Conservation (phyloP, 2,888 invertebrate genomes). For the Thymelicus sylvestris region DNA sequence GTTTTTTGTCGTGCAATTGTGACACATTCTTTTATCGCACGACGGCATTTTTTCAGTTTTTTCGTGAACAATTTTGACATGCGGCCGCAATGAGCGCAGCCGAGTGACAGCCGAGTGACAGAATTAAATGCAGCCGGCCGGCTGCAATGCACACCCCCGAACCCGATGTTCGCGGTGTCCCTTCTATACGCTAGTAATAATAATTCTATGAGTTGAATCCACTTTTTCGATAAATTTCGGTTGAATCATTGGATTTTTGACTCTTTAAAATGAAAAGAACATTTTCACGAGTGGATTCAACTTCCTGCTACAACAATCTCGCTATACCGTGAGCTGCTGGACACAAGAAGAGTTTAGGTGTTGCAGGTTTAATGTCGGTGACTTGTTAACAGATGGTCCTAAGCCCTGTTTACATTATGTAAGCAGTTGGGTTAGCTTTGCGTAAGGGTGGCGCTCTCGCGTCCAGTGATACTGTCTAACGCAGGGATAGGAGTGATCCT, state of each 20-base stretch:
- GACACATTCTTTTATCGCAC: no score
- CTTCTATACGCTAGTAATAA: no score
- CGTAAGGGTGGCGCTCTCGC: slow-evolving; percentile 45
- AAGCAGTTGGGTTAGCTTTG: slow-evolving; percentile 2
- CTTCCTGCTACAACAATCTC: slow-evolving; percentile 5
- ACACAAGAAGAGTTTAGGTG: not conserved
- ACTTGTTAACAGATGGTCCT: slow-evolving; percentile 5
- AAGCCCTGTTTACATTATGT: slow-evolving; percentile 2
- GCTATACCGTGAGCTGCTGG: not conserved
- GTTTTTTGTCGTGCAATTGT: no score
- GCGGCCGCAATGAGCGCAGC: no score
- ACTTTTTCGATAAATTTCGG: not conserved
- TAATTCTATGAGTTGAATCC: slow-evolving; percentile 27
- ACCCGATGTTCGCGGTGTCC: no score
- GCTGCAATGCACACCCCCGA: no score
- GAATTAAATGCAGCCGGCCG: no score
- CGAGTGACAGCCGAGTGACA: no score
- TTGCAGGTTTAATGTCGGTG: slow-evolving; percentile 3
- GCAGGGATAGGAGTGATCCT: slow-evolving; percentile 82
- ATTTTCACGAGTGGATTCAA: not conserved
- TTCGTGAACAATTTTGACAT: no score
- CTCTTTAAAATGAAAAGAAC: not conserved
- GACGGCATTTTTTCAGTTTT: no score
- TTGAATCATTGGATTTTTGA: no score
- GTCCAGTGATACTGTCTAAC: slow-evolving; percentile 80